Conservation (phyloP, 2,113 vertebrate genomes). For the Deroptyus accipitrinus region DNA sequence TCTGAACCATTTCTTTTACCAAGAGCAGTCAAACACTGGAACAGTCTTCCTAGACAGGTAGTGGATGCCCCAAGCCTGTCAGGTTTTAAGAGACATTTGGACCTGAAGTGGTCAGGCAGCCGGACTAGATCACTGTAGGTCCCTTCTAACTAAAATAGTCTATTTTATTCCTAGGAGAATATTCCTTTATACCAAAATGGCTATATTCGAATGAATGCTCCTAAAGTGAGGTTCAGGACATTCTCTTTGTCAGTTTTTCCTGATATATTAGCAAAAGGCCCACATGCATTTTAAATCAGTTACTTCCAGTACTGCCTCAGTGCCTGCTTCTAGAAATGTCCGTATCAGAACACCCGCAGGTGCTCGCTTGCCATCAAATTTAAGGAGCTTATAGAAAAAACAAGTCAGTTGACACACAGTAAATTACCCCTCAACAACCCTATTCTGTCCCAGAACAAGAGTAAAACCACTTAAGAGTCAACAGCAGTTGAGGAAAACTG, state of each 20-base stretch:
- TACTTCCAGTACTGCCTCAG: background rate
- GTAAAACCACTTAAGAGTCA: background rate
- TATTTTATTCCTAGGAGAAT: background rate
- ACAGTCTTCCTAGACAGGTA: background rate
- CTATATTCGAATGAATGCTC: background rate
- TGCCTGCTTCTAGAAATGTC: background rate
- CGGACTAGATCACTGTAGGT: background rate
- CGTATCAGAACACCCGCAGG: fast-evolving
- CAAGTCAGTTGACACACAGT: background rate
- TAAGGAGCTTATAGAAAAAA: background rate
- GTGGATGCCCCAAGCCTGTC: background rate
- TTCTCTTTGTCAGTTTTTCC: background rate
- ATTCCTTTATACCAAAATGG: background rate
- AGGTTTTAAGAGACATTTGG: background rate
- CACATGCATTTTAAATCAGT: background rate
- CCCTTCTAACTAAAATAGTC: background rate
- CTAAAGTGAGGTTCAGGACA: background rate
- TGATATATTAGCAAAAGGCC: background rate
- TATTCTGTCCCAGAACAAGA: background rate
- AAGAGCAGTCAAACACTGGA: background rate
- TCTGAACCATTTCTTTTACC: background rate
- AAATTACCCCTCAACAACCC: background rate
- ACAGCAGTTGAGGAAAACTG: fast-evolving
- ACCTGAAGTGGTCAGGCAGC: background rate
- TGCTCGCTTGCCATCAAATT: background rate